Conservation (phyloP, 92 coral and sea anemone species). For the Phenganax marumi region DNA sequence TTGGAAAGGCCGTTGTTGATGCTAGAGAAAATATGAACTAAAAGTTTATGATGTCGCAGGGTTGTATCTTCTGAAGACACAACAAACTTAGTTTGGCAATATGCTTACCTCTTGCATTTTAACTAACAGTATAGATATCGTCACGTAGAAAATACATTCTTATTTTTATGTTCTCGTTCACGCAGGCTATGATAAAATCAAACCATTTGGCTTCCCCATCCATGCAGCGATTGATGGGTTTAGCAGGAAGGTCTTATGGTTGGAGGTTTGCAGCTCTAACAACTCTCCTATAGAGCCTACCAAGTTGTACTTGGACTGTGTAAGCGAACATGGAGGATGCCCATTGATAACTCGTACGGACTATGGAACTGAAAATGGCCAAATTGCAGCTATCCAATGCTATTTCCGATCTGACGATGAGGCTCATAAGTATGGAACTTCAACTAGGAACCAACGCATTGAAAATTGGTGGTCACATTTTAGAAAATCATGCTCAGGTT, state of each 20-base stretch:
- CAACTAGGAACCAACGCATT: background rate
- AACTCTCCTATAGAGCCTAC: conserved; percentile 7
- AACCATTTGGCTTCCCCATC: conserved; percentile 12
- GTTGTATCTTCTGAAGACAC: background rate
- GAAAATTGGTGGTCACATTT: conserved; percentile 2
- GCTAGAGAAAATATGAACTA: conserved; percentile 3
- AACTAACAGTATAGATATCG: conserved; percentile 1
- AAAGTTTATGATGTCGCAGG: background rate
- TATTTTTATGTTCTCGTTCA: conserved; percentile 1
- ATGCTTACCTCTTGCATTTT: background rate
- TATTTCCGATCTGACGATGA: no score
- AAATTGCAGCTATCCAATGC: background rate
- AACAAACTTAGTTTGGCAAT: background rate
- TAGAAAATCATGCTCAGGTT: background rate
- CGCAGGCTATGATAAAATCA: conserved; percentile 5
- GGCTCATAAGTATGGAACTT: background rate
- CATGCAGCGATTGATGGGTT: background rate
- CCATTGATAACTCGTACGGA: conserved; percentile 6
- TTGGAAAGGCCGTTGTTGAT: conserved; percentile 11
- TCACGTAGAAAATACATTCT: background rate
- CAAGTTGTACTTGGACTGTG: conserved; percentile 14
- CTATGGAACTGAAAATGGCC: conserved; percentile 12
- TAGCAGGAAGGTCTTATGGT: background rate
- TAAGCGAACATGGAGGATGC: conserved; percentile 15
- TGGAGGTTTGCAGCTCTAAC: conserved; percentile 12